Evolutionary conservation across 1,140 invertebrate genomes (phyloP), one percentile per base, ranked within the genome.

Genomic region (Eriosoma lanigerum): DNA sequence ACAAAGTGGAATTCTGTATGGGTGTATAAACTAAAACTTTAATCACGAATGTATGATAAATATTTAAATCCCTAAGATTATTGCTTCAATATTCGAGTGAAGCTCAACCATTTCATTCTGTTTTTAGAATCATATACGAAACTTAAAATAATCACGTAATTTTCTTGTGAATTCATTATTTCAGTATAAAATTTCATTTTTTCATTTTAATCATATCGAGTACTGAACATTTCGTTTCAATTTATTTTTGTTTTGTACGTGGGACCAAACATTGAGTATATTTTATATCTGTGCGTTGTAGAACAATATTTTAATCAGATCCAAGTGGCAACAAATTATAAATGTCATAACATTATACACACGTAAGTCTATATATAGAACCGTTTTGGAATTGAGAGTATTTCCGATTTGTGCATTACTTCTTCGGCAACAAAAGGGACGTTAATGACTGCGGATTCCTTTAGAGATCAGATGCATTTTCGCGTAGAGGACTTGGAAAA

Each of bases 391-490:
- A 60, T 60, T 60, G 5, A 60, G 56, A 60, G 26, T 26, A 15
- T 60, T 60, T 60, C 13, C 58, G 24, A 60, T 60, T 60, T 29
- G 24, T 60, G 17, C 15, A 32, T 32, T 62, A 26, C 9, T 3
- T 32, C 32, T 38, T 24, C 29, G 60, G 26, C 26, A 32, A 32
- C 60, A 62, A 62, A 62, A 17, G 60, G 29, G 17, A 62, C n/a
- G 13, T 66, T 44, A 44, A 66, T 44, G 64, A 44, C 32, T 66
- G 32, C n/a, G n/a, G n/a, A 66, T 66, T 66, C 64, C 38, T 15
- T 17, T 8, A 13, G 6, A 60, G 5, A 58, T 24, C 56, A 13
- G 21, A 15, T 26, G 6, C 21, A 13, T 60, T 24, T 26, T 5
- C 6, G 0, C 21, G 10, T 2, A n/a, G n/a, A 58, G 56, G 29